Evolutionary conservation across 2,888 invertebrate species (phyloP).

Genomic region (Taenaris catops): DNA sequence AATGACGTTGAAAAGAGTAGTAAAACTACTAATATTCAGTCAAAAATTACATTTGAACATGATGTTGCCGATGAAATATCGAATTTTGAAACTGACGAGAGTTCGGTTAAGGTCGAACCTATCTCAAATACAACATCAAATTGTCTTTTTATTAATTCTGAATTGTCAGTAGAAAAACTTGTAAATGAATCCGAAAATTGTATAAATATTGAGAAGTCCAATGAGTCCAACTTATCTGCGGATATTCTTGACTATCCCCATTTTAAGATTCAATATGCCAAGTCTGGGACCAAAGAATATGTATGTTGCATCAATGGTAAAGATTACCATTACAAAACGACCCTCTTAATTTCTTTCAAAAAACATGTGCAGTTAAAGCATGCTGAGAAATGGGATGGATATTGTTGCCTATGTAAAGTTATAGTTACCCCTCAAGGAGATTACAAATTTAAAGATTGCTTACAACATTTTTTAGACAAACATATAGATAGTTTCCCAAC

Average conservation of each 20-base stretch:
- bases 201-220: constrained; percentile 1
- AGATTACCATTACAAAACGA: constrained; percentile 54
- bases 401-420: constrained; percentile 71
- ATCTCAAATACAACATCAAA: constrained; percentile 8
- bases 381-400: constrained; percentile 75
- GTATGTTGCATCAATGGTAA: constrained; percentile 59
- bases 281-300: constrained; percentile 53
- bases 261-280: constrained; percentile 48
- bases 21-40: constrained; percentile 32
- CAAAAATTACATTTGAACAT: constrained; percentile 57
- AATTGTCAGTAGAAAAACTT: constrained; percentile 4
- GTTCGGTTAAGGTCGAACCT: constrained; percentile 12
- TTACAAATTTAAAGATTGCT: constrained; percentile 53
- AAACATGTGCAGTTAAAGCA: constrained; percentile 64
- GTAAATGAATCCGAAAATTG: constrained; percentile 2
- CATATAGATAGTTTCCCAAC: constrained; percentile 63
- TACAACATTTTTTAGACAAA: constrained; percentile 60
- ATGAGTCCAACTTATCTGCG: constrained; percentile 6
- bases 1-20: neutral
- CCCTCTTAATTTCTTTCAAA: constrained; percentile 62
- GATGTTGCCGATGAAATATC: constrained; percentile 37
- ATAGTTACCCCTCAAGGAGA: constrained; percentile 58
- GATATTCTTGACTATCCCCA: constrained; percentile 44
- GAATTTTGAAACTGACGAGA: constrained; percentile 11
- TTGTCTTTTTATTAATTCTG: constrained; percentile 1